phyloP scores from a whole-genome alignment of 2,888 invertebrate species.

The Liodrosophila aerea region DNA sequence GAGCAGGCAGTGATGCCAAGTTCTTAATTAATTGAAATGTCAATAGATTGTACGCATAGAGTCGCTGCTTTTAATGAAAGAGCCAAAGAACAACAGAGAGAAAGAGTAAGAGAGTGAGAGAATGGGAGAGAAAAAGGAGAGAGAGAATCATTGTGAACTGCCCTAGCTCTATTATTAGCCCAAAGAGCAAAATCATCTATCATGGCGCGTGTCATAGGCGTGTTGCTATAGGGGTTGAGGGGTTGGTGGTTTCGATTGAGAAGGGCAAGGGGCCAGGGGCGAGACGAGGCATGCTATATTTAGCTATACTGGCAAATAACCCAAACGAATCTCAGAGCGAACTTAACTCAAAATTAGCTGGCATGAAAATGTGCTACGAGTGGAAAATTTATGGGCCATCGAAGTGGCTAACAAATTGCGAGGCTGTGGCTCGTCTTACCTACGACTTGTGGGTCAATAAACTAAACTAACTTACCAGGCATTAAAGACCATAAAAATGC shows the following conservation, averaged over 20 bases:
- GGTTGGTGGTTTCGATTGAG: neutral
- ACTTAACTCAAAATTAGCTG: constrained; percentile 66
- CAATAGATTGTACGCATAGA: constrained; percentile 62
- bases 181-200: constrained; percentile 51
- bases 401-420: constrained; percentile 49
- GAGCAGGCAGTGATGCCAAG: constrained; percentile 32
- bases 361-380: constrained; percentile 42
- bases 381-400: constrained; percentile 55
- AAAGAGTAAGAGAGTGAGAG: neutral
- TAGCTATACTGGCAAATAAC: constrained; percentile 18
- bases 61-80: constrained; percentile 44
- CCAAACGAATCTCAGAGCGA: constrained; percentile 45
- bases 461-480: constrained; percentile 33
- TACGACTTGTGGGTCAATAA: constrained; percentile 68
- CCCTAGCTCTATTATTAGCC: constrained; percentile 35
- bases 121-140: neutral
- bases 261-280: neutral
- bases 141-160: constrained; percentile 1
- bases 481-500: constrained; percentile 6
- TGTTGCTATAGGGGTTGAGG: neutral
- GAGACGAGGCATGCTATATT: constrained; percentile 42
- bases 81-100: constrained; percentile 9
- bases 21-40: constrained; percentile 75
- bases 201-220: constrained; percentile 36
- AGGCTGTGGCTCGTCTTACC: constrained; percentile 52